A percentile compares a stretch with the other conserved stretches of the same genome.
phyloP scores from a whole-genome alignment of 2,888 invertebrate species.

The Lomographa bimaculata region DNA sequence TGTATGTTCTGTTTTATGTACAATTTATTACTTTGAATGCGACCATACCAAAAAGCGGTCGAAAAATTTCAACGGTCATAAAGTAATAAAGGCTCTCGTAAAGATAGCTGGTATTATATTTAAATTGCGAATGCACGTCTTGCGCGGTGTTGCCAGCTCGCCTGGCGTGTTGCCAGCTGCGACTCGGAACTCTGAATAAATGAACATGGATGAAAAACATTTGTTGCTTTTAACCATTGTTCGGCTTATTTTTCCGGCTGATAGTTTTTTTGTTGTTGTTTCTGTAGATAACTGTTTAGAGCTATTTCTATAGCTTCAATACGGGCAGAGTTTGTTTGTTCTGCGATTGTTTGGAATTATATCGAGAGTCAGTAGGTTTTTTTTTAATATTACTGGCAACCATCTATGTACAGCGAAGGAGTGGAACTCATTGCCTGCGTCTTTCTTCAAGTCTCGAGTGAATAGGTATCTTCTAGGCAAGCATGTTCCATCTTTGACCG shows the following conservation, averaged over 20 bases:
- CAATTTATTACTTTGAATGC: too few species aligned
- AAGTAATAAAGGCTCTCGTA: not conserved
- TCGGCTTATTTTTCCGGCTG: constrained; percentile 13
- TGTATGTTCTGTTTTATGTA: too few species aligned
- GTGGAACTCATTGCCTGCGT: too few species aligned
- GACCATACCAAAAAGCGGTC: not conserved
- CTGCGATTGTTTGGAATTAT: too few species aligned
- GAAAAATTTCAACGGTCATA: not conserved
- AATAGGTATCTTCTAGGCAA: too few species aligned
- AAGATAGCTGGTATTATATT: constrained; percentile 26
- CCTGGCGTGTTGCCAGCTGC: constrained; percentile 47
- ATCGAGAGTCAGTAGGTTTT: too few species aligned
- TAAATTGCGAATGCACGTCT: constrained; percentile 39
- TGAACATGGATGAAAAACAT: constrained; percentile 58
- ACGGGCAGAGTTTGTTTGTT: too few species aligned
- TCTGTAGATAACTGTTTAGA: constrained; percentile 2
- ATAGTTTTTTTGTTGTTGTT: constrained; percentile 7
- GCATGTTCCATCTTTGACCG: too few species aligned
- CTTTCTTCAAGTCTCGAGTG: too few species aligned
- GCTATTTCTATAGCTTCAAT: constrained; percentile 17
- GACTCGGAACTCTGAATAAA: constrained; percentile 46
- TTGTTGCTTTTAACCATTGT: constrained; percentile 50
- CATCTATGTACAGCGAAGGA: too few species aligned
- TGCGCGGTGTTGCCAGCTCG: constrained; percentile 37
- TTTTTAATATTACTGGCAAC: too few species aligned